These are phyloP conservation scores for Glyphotaelius pellucidus DNA, from an alignment of 2,888 invertebrate genomes.

Conservation along the genomic window DNA sequence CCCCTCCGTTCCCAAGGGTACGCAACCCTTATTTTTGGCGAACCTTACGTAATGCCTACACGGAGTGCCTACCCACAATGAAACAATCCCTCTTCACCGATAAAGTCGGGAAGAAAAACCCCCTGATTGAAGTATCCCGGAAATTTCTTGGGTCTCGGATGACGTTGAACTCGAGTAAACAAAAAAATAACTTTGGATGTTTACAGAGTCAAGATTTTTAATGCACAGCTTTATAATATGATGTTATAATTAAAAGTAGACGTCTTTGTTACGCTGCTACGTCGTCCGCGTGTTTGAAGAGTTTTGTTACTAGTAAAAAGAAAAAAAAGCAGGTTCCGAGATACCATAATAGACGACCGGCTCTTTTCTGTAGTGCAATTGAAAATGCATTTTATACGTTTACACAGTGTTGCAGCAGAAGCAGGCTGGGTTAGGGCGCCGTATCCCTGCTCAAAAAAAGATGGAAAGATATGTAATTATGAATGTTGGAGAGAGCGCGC, in stretches of 20 bases:
- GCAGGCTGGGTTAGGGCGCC: neutral
- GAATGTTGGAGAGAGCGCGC: too few relatives aligned
- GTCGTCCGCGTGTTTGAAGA: neutral
- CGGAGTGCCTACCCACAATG: neutral
- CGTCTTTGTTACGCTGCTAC: neutral
- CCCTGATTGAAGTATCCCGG: neutral
- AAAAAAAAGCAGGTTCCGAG: neutral
- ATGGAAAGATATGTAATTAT: too few relatives aligned
- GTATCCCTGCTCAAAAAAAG: too few relatives aligned
- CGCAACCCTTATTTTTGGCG: constrained; percentile 5
- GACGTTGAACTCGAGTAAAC: neutral
- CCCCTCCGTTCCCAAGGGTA: neutral
- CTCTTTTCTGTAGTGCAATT: neutral
- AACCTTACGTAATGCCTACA: neutral
- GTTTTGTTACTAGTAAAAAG: neutral
- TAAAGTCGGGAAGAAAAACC: neutral
- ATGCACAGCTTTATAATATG: neutral
- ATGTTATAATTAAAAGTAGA: neutral
- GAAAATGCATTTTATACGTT: neutral
- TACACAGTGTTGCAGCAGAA: neutral
- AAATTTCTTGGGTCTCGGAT: neutral
- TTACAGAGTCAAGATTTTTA: neutral
- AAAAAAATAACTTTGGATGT: neutral
- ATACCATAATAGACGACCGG: neutral
- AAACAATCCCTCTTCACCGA: neutral